Conservation (phyloP, 2,113 vertebrate genomes). For the Chrysemys picta region DNA sequence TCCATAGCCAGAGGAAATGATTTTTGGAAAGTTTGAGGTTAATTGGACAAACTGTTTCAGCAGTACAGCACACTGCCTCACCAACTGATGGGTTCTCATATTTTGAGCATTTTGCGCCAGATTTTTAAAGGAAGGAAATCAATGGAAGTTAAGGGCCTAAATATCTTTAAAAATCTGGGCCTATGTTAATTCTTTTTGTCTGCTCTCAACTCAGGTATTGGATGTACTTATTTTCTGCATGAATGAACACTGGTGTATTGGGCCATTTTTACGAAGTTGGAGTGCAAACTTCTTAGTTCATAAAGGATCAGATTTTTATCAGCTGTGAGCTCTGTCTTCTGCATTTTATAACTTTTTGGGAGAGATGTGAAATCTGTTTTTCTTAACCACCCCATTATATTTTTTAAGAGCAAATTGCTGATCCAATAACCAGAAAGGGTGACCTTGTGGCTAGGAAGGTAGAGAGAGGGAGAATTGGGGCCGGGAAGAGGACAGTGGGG, state of each 20-base stretch:
- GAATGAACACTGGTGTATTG: not conserved
- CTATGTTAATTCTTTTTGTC: not conserved
- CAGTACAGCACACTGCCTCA: not conserved
- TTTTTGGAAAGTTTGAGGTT: not conserved
- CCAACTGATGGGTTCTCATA: not conserved
- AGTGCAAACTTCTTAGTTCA: not conserved
- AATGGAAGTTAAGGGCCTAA: not conserved
- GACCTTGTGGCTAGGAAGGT: not conserved
- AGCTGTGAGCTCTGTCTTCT: not conserved
- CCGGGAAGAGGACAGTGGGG: not conserved
- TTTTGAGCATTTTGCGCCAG: not conserved
- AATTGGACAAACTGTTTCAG: not conserved
- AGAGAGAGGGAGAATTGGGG: not conserved
- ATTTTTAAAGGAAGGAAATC: not conserved
- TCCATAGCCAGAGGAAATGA: not conserved
- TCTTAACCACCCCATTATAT: not conserved
- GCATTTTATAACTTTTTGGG: not conserved
- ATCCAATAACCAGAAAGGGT: not conserved
- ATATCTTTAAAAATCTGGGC: not conserved
- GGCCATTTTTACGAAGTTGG: not conserved
- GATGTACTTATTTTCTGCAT: not conserved
- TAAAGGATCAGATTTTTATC: not conserved
- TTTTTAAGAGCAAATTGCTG: accelerated
- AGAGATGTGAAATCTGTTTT: not conserved
- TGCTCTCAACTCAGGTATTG: not conserved